A percentile compares a stretch with the other conserved stretches of the same genome.
Conservation (phyloP, 2,888 invertebrate species). For the Cantharis nigra region DNA sequence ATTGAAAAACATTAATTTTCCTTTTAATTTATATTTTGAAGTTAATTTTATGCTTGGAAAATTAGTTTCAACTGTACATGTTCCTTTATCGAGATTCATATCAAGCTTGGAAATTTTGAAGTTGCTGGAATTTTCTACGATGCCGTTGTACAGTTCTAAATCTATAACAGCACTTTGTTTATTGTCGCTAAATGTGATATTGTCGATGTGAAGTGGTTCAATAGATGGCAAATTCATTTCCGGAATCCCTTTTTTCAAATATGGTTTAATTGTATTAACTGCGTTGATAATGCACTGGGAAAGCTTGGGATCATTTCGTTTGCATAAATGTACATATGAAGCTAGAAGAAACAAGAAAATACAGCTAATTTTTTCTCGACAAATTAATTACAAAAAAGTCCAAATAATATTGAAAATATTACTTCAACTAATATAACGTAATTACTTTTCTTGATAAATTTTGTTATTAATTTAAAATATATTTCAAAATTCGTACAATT, state of each 20-base stretch:
- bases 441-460: too few relatives aligned
- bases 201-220: slow-evolving; percentile 44
- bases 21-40: slow-evolving; percentile 43
- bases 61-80: not conserved
- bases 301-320: slow-evolving; percentile 44
- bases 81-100: not conserved
- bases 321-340: slow-evolving; percentile 36
- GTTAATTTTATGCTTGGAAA: slow-evolving; percentile 34
- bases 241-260: slow-evolving; percentile 46
- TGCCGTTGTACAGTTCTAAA: slow-evolving; percentile 38
- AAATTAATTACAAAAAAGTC: too few relatives aligned
- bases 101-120: slow-evolving; percentile 36
- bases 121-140: slow-evolving; percentile 36
- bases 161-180: slow-evolving; percentile 33
- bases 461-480: too few relatives aligned
- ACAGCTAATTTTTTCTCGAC: too few relatives aligned
- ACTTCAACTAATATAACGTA: too few relatives aligned
- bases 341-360: slow-evolving; percentile 23
- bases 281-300: slow-evolving; percentile 44
- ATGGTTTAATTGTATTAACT: slow-evolving; percentile 39
- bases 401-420: too few relatives aligned
- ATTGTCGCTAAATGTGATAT: slow-evolving; percentile 42
- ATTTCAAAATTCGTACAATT: too few relatives aligned
- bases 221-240: slow-evolving; percentile 46
- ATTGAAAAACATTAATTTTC: slow-evolving; percentile 41